Conservation (phyloP, 2,797 vertebrate species). For the Eleutherodactylus coqui region DNA sequence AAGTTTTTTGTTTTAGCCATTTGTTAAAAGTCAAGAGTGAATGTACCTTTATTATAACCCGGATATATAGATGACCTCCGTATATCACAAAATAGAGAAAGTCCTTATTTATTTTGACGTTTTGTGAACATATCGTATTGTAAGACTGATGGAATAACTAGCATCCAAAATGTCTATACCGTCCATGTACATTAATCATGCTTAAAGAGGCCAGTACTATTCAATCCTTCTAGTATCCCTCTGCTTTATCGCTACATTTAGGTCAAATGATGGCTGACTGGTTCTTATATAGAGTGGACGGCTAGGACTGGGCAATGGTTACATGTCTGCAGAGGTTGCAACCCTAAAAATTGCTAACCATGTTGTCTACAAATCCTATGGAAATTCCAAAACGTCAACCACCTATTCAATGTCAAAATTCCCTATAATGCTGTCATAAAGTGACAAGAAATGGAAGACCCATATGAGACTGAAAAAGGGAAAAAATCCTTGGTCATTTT, state of each 20-base stretch:
- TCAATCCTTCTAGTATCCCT: no score
- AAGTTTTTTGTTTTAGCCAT: no score
- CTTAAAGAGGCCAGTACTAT: neutral
- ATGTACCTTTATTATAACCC: neutral
- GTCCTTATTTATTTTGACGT: neutral
- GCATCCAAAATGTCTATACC: neutral
- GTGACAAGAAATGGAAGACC: neutral
- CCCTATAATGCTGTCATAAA: no score
- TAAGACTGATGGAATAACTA: neutral
- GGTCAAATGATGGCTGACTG: no score
- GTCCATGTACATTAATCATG: neutral
- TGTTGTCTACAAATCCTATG: neutral
- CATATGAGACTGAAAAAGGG: no score
- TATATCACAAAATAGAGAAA: neutral
- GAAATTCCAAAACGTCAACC: neutral
- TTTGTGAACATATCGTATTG: neutral
- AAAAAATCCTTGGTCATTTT: neutral
- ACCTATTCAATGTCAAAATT: no score
- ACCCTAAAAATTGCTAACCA: no score
- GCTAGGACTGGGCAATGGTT: no score
- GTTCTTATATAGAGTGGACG: no score
- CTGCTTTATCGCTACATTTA: no score
- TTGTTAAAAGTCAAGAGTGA: neutral
- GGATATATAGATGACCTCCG: neutral
- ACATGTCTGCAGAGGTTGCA: no score